Conservation (phyloP, 2,797 vertebrate species). For the Cyclura pinguis region DNA sequence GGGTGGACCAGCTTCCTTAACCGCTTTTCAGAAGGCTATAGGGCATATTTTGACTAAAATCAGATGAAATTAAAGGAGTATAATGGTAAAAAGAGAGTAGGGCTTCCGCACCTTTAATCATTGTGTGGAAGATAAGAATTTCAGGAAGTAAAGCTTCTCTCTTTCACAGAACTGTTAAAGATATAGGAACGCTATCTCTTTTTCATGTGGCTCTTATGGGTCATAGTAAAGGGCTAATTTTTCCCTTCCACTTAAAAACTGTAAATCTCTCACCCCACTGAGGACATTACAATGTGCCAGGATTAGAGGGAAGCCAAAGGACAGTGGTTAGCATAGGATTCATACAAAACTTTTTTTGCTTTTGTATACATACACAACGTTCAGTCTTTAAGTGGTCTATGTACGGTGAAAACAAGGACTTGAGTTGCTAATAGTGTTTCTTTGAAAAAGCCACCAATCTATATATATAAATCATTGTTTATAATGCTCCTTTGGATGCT, state of each 20-base stretch:
- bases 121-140: no score
- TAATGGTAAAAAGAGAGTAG: no score
- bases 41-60: not conserved
- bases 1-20: not conserved
- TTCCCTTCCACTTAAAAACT: not conserved
- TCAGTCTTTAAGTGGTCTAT: not conserved
- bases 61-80: not conserved
- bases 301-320: not conserved
- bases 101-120: no score
- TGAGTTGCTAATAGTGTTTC: no score
- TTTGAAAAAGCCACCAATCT: no score
- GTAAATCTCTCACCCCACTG: not conserved
- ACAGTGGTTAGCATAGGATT: not conserved
- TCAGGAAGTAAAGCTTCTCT: no score
- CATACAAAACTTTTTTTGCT: not conserved
- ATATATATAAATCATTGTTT: not conserved
- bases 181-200: no score
- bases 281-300: not conserved
- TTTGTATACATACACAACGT: not conserved
- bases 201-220: not conserved
- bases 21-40: not conserved
- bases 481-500: no score
- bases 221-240: not conserved
- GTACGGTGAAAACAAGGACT: no score
- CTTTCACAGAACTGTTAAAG: no score